These are phyloP conservation scores for Philhelius pedissequus DNA, from an alignment of 2,888 invertebrate genomes.

Conservation along the genomic window DNA sequence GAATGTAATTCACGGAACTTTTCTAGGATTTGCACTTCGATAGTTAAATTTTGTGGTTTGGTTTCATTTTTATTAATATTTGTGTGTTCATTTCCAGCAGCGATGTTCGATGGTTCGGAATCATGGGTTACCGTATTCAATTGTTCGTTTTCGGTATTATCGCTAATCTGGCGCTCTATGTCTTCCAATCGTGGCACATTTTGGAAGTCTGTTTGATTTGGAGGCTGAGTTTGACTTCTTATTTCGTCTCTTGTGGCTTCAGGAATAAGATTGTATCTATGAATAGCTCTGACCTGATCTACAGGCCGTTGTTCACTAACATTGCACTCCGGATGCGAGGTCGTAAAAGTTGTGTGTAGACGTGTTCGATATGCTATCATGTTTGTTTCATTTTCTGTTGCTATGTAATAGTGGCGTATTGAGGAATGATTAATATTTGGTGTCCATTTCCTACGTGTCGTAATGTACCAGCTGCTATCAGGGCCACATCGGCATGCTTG, in stretches of 20 bases:
- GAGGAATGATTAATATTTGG: background rate
- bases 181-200: background rate
- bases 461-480: no score
- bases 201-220: background rate
- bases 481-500: no score
- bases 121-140: no score
- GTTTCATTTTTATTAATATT: background rate
- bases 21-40: background rate
- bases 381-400: background rate
- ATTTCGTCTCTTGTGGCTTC: background rate
- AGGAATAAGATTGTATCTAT: background rate
- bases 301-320: background rate
- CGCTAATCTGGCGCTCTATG: background rate
- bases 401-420: background rate
- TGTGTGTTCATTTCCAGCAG: no score
- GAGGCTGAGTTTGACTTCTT: background rate
- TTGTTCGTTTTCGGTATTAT: background rate
- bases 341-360: background rate
- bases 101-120: no score
- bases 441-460: no score
- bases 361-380: background rate
- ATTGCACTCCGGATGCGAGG: background rate
- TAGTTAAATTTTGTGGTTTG: background rate
- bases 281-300: background rate
- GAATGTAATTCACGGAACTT: background rate